Evolutionary conservation across 2,888 invertebrate genomes (phyloP).

Genomic region (Eulithis testata): DNA sequence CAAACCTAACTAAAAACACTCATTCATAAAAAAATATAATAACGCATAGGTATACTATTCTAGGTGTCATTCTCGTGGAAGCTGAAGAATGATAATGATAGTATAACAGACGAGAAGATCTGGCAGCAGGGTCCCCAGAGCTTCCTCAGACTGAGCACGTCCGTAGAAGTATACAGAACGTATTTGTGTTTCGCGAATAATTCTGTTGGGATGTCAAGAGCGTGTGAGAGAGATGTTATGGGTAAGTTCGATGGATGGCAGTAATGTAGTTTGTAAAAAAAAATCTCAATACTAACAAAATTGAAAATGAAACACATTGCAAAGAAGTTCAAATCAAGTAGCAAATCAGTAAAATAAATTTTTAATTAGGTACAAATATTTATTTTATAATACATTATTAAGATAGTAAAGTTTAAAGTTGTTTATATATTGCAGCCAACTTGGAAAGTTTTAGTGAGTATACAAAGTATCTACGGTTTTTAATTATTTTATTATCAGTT

Average conservation of each 20-base stretch:
- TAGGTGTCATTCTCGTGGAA: conserved; percentile 92
- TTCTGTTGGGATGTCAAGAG: conserved; percentile 88
- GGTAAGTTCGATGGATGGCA: conserved; percentile 68
- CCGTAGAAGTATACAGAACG: conserved; percentile 86
- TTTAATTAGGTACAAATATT: not conserved
- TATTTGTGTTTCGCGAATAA: conserved; percentile 95
- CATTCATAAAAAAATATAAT: too few species aligned
- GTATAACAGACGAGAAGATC: conserved; percentile 85
- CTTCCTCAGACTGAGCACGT: conserved; percentile 77
- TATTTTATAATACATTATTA: not conserved
- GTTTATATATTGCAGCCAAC: conserved; percentile 83
- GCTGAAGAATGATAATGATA: conserved; percentile 93
- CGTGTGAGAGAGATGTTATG: conserved; percentile 88
- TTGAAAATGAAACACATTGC: too few species aligned
- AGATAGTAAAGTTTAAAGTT: not conserved
- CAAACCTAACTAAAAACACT: too few species aligned
- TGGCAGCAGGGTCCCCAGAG: conserved; percentile 72
- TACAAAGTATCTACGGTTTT: conserved; percentile 2
- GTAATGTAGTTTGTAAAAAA: not conserved
- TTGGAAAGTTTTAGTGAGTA: conserved; percentile 86
- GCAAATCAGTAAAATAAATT: too few species aligned
- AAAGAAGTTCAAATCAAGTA: too few species aligned
- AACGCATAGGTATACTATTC: not conserved
- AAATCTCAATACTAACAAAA: too few species aligned
- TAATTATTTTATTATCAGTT: conserved; percentile 9